Evolutionary conservation across 2,888 invertebrate species (phyloP).

Genomic region (Melieria picta): DNA sequence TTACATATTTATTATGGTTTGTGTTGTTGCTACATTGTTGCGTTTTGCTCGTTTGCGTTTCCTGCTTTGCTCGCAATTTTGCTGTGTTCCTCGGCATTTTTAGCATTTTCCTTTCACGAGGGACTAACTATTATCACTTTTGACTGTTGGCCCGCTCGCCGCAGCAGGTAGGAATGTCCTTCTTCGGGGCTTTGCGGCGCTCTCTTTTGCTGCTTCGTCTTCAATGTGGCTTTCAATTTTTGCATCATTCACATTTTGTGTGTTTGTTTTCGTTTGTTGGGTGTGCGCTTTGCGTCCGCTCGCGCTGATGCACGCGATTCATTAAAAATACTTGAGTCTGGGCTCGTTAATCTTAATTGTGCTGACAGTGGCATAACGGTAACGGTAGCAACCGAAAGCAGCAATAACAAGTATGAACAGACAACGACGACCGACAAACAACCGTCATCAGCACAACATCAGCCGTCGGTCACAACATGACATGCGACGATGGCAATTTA

Average conservation of each 20-base stretch:
- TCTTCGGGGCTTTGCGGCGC: neutral
- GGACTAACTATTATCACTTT: too few relatives aligned
- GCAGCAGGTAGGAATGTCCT: neutral
- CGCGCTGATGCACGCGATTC: neutral
- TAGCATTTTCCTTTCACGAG: too few relatives aligned
- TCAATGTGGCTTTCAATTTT: neutral
- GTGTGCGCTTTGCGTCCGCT: constrained; percentile 3
- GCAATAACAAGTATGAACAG: constrained; percentile 13
- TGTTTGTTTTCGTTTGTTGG: constrained; percentile 13
- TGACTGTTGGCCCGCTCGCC: too few relatives aligned
- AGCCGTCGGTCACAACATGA: too few relatives aligned
- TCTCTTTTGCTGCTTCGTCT: constrained; percentile 4
- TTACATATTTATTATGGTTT: too few relatives aligned
- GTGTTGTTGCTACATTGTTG: too few relatives aligned
- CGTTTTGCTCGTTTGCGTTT: too few relatives aligned
- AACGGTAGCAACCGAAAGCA: constrained; percentile 15
- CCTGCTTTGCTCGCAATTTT: too few relatives aligned
- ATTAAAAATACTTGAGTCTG: constrained; percentile 8
- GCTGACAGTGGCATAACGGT: constrained; percentile 24
- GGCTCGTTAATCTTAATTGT: constrained; percentile 37
- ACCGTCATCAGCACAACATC: too few relatives aligned
- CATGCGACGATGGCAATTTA: too few relatives aligned
- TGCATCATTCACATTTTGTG: neutral
- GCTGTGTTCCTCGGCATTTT: too few relatives aligned
- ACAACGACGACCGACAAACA: too few relatives aligned